These are phyloP conservation scores for Pipistrellus kuhlii DNA, from an alignment of 2,797 vertebrate genomes.

Conservation along the genomic window DNA sequence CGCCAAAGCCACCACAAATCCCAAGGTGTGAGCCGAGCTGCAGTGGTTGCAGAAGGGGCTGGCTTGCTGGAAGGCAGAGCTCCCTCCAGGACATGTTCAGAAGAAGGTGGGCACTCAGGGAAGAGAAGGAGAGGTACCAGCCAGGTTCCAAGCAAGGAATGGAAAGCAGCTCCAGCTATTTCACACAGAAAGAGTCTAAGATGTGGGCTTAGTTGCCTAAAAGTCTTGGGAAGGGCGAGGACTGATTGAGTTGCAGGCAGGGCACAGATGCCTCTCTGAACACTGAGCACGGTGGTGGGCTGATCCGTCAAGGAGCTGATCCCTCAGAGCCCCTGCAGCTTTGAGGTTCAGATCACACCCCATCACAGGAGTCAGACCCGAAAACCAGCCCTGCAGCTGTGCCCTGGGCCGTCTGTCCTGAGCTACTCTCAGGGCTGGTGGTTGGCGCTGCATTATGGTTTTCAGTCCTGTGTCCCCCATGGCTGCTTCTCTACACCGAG, in stretches of 20 bases:
- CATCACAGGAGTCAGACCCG: neutral
- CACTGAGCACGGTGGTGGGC: neutral
- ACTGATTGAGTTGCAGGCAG: neutral
- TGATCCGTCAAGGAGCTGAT: neutral
- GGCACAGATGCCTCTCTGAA: neutral
- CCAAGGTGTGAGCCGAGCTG: neutral
- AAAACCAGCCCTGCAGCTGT: neutral
- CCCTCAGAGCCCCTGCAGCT: neutral
- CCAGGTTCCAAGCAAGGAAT: neutral
- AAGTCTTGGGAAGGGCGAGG: neutral
- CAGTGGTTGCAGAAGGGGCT: neutral
- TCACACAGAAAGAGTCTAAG: neutral
- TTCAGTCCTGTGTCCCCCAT: neutral
- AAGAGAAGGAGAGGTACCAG: neutral
- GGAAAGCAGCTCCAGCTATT: neutral
- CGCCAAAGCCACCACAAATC: neutral
- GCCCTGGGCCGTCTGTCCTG: accelerated
- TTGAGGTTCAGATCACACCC: neutral
- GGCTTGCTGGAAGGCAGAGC: neutral
- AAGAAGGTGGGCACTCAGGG: neutral
- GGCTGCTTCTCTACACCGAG: neutral
- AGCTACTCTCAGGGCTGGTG: too few relatives aligned
- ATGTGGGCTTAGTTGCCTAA: neutral
- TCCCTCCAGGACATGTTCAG: neutral
- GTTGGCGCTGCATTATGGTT: accelerated